Percentiles rank a stretch among this genome's conserved stretches.
These are phyloP conservation scores for Drosophila monieri DNA, from an alignment of 2,888 invertebrate species.

Conservation along the genomic window DNA sequence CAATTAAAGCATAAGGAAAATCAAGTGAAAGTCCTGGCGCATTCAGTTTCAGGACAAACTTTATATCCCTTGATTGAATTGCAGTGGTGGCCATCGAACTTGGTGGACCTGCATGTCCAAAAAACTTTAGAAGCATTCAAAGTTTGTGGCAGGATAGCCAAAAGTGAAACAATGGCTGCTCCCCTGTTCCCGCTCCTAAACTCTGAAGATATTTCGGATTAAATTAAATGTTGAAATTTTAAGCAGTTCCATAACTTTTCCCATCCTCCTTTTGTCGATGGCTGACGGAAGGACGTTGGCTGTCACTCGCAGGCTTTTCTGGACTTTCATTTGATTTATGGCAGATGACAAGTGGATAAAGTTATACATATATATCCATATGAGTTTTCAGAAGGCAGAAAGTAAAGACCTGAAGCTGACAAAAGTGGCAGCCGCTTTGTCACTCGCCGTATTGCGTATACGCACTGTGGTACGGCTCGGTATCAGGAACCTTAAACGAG, in stretches of 20 bases:
- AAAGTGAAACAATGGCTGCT: slow-evolving; percentile 26
- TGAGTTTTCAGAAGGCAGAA: slow-evolving; percentile 37
- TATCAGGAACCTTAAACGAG: background rate
- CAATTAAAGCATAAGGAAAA: slow-evolving; percentile 59
- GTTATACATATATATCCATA: slow-evolving; percentile 15
- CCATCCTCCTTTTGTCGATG: background rate
- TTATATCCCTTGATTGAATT: slow-evolving; percentile 15
- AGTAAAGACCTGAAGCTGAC: slow-evolving; percentile 35
- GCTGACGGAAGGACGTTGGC: slow-evolving; percentile 9
- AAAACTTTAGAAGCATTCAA: slow-evolving; percentile 4
- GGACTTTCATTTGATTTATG: slow-evolving; percentile 59
- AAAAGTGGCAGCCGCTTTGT: slow-evolving; percentile 35
- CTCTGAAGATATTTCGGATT: slow-evolving; percentile 8
- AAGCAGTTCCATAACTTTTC: slow-evolving; percentile 1
- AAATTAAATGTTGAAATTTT: slow-evolving; percentile 47
- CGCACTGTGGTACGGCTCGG: slow-evolving; percentile 39
- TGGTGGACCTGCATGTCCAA: slow-evolving; percentile 9
- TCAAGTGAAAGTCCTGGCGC: slow-evolving; percentile 39
- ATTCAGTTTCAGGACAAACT: background rate
- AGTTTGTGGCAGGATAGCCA: slow-evolving; percentile 14
- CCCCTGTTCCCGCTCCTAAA: background rate
- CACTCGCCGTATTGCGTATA: slow-evolving; percentile 62
- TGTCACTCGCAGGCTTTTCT: slow-evolving; percentile 20
- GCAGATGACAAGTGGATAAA: slow-evolving; percentile 54
- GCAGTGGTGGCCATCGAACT: slow-evolving; percentile 23